A percentile compares a stretch with the other conserved stretches of the same genome.
Evolutionary conservation across 2,797 vertebrate species (phyloP).

Genomic region (Enteromius fasciolatus): DNA sequence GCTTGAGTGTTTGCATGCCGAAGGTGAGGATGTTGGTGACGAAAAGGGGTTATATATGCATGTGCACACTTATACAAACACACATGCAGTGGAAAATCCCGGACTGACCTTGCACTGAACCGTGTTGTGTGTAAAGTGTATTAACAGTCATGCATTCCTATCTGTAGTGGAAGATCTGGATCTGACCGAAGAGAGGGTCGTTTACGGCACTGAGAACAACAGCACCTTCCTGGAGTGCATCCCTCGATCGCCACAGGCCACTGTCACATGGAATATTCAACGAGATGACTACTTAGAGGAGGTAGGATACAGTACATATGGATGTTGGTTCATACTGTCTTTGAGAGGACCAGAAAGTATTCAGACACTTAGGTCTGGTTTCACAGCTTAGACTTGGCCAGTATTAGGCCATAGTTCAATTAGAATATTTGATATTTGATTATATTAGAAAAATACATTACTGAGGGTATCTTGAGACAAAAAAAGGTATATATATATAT

Average conservation of each 20-base stretch:
- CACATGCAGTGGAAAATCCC: constrained; percentile 29
- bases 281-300: constrained; percentile 82
- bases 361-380: too few species aligned
- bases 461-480: too few species aligned
- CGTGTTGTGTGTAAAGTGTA: constrained; percentile 32
- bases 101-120: constrained; percentile 38
- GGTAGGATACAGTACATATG: constrained; percentile 71
- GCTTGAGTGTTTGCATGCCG: constrained; percentile 58
- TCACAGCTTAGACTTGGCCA: too few species aligned
- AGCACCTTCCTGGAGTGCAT: constrained; percentile 93
- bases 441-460: too few species aligned
- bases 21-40: constrained; percentile 50
- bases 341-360: too few species aligned
- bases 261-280: constrained; percentile 87
- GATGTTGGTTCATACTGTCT: neutral
- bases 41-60: constrained; percentile 48
- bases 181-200: constrained; percentile 73
- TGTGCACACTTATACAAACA: constrained; percentile 25
- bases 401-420: too few species aligned
- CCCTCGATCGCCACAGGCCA: constrained; percentile 88
- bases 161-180: constrained; percentile 78
- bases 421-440: too few species aligned
- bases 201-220: constrained; percentile 90
- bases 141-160: neutral
- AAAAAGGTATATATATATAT: too few species aligned